phyloP scores from a whole-genome alignment of 2,113 vertebrate genomes.

The Cyphomyrus plagiostoma region DNA sequence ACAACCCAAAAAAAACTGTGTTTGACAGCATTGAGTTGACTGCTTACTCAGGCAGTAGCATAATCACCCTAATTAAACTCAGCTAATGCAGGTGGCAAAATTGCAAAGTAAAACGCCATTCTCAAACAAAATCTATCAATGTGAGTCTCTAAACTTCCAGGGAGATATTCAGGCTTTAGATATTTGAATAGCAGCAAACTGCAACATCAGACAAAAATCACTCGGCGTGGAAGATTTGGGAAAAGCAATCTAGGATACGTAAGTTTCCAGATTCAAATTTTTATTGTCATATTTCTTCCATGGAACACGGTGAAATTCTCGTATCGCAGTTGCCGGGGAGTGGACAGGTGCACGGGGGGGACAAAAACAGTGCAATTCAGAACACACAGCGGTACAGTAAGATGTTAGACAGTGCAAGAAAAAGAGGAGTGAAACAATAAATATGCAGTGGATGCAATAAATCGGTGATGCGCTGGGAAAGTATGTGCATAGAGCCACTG shows the following conservation, averaged over 20 bases:
- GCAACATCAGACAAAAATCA: conserved; percentile 1
- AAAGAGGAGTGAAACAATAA: background rate
- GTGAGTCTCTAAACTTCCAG: conserved; percentile 4
- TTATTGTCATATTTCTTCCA: background rate
- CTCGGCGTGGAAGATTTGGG: background rate
- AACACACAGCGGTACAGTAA: background rate
- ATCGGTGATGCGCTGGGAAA: background rate
- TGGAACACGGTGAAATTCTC: background rate
- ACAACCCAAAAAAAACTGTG: conserved; percentile 22
- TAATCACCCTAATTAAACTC: conserved; percentile 4
- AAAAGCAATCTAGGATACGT: background rate
- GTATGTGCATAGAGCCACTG: background rate
- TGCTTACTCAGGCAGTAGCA: background rate
- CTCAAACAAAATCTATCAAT: conserved; percentile 2
- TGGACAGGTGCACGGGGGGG: background rate
- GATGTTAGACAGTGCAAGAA: background rate
- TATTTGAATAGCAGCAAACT: conserved; percentile 16
- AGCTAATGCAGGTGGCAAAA: background rate
- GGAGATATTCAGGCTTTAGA: background rate
- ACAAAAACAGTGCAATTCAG: background rate
- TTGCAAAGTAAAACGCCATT: background rate
- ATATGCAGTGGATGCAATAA: background rate
- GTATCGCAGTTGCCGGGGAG: background rate
- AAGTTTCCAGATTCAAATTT: background rate
- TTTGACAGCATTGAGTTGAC: conserved; percentile 39